Base-by-base conservation (phyloP, 2,888 invertebrate genomes). In the Tillus elongatus region DNA sequence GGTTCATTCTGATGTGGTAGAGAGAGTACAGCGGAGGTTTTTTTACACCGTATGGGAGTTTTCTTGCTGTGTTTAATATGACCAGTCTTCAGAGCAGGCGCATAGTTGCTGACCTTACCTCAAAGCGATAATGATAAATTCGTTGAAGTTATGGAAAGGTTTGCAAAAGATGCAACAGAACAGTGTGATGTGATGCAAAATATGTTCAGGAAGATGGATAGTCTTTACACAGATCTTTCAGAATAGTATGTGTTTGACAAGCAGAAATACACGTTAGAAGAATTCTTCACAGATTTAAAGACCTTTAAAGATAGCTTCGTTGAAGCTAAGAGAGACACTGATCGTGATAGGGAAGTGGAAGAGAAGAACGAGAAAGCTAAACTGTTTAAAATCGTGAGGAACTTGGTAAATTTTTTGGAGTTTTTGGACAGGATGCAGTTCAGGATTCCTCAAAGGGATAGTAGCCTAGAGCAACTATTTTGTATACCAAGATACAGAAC, bases 281-380 rank as follows among this genome's bases (percentile, higher is more conserved):
- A 97, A 61, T 92, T 97, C 71, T 95, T 97, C 64, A 76, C 77
- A 0, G 97, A 98, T 59, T 75, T 98, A 45, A 95, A 93, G 67
- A 82, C 82, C 0, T 98, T 98, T 63, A 93, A 92, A 63, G 90
- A 92, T 58, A 77, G 83, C 14, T 96, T 95, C 61, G 68, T 78
- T 59, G 86, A 83, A 58, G 87, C 92, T 0, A 74, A 86, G 57
- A 79, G 78, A 49, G 93, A 95, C 42, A 91, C 90, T 62, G 70
- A 83, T 0, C 81, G 82, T 33, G 70, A 77, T 3, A 72, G 88
- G 3, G 95, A 95, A 60, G 75, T 83, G 1, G 84, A 87, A 51
- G 90, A 89, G 61, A 86, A 92, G 54, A 81, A 85, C 37, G 70
- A 77, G 14, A 73, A 92, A 30, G 85, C 91, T 4, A 76, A 82